Evolutionary conservation across 1,140 invertebrate genomes (phyloP), one percentile per base, ranked within the genome.

Genomic region (Nasonia longicornis): DNA sequence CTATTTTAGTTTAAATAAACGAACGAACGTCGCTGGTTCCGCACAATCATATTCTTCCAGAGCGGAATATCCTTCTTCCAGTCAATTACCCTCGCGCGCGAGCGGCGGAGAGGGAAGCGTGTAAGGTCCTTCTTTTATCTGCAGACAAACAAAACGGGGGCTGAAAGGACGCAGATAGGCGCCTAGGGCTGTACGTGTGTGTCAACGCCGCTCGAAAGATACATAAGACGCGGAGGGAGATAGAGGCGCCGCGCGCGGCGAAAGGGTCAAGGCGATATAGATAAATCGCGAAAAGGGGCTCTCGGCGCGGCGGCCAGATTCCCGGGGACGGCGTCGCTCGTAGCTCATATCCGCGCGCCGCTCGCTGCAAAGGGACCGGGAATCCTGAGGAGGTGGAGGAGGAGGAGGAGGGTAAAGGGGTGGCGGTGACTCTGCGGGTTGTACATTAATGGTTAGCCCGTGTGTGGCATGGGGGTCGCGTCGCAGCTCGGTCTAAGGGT

Each of bases 361-460:
- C 45, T 14, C 52, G 3, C 38, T 38, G 87, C 87, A 89, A 89
- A 88, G 85, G 87, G 87, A 88, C 87, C 84, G 71, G 66, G 71
- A 80, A 87, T 87, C 85, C 84, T 86, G 85, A 86, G 86, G 84
- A 85, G 84, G 85, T 85, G 71, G 85, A 84, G 20, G 20, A n/a
- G 52, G 52, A 48, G 45, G 14, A 48, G 45, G 45, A 48, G 45
- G 45, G 20, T 22, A 64, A 64, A 85, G 84, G 79, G 84, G 85
- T 86, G 31, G 11, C 3, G 58, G 87, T 89, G 89, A 89, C 87
- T 87, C 88, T 89, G 88, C 84, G 89, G 88, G 88, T 89, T 90
- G 88, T 90, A 90, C 89, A 90, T 90, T 89, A 89, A 90, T 90
- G 88, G 89, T 89, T 88, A 87, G 87, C 85, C 86, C 85, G 82